A percentile compares a stretch with the other conserved stretches of the same genome.
phyloP scores from a whole-genome alignment of 2,888 invertebrate species.

The Drosophila flavopinicola region DNA sequence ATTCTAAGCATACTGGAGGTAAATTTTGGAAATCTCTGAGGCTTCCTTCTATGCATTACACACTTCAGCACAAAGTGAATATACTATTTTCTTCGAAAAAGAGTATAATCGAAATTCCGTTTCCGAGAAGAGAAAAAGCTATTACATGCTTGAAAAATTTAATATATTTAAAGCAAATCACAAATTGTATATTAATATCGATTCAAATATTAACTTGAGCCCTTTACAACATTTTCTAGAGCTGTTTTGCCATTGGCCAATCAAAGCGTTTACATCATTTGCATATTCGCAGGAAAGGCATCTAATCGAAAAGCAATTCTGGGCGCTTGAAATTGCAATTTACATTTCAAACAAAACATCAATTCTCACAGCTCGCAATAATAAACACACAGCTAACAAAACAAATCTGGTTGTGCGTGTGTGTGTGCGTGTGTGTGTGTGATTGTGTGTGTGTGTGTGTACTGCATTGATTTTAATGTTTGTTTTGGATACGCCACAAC shows the following conservation, averaged over 20 bases:
- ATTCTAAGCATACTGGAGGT: too few species aligned
- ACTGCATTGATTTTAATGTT: constrained; percentile 6
- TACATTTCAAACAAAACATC: constrained; percentile 35
- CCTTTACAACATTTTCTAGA: not conserved
- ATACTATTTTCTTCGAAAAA: too few species aligned
- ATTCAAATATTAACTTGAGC: not conserved
- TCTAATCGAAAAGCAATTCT: constrained; percentile 3
- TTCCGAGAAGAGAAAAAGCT: too few species aligned
- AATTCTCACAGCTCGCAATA: constrained; percentile 9
- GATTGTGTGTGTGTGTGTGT: constrained; percentile 1
- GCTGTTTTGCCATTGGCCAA: not conserved
- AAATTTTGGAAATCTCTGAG: too few species aligned
- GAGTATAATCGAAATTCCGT: too few species aligned
- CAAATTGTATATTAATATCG: not conserved
- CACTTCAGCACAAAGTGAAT: too few species aligned
- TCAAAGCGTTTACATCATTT: constrained; percentile 11
- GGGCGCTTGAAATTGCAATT: constrained; percentile 26
- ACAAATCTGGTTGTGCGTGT: constrained; percentile 3
- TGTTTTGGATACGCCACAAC: not conserved
- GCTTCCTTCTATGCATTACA: too few species aligned
- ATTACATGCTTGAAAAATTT: too few species aligned
- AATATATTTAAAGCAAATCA: not conserved
- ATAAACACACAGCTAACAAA: constrained; percentile 13
- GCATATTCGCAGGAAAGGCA: constrained; percentile 26
- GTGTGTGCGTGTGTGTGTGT: constrained; percentile 3